Percentiles rank a stretch among this genome's conserved stretches.
phyloP scores from a whole-genome alignment of 2,888 invertebrate genomes.

The Dicranocentrus wangi region DNA sequence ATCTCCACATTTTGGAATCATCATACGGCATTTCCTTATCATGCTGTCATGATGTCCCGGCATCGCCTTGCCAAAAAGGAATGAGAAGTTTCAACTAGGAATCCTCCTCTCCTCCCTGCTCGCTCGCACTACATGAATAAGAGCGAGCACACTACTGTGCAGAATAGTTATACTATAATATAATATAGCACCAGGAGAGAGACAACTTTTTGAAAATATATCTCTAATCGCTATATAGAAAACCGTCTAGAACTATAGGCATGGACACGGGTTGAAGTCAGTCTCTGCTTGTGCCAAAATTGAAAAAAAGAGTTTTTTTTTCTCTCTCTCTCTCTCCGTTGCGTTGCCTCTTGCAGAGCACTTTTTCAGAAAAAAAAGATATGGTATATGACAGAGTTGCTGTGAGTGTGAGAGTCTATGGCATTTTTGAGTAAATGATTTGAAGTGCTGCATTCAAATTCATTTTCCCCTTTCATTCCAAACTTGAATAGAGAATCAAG shows the following conservation, averaged over 20 bases:
- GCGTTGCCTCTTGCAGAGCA: too few species aligned
- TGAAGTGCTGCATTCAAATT: conserved; percentile 7
- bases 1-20: neutral
- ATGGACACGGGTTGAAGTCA: conserved; percentile 3
- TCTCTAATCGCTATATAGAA: too few species aligned
- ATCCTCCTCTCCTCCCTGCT: too few species aligned
- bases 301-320: conserved; percentile 8
- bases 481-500: neutral
- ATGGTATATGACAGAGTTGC: neutral
- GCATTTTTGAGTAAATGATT: neutral
- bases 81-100: neutral
- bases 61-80: conserved; percentile 10
- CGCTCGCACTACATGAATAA: too few species aligned
- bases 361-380: too few species aligned
- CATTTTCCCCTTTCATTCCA: neutral
- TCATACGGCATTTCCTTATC: conserved; percentile 9
- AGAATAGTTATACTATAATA: too few species aligned
- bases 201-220: too few species aligned
- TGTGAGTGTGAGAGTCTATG: too few species aligned
- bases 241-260: neutral
- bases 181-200: too few species aligned
- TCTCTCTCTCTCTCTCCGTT: neutral
- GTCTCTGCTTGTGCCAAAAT: neutral
- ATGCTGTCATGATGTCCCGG: neutral
- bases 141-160: too few species aligned